Base-by-base conservation (phyloP, 2,888 invertebrate genomes). In the Platypus cylindrus region DNA sequence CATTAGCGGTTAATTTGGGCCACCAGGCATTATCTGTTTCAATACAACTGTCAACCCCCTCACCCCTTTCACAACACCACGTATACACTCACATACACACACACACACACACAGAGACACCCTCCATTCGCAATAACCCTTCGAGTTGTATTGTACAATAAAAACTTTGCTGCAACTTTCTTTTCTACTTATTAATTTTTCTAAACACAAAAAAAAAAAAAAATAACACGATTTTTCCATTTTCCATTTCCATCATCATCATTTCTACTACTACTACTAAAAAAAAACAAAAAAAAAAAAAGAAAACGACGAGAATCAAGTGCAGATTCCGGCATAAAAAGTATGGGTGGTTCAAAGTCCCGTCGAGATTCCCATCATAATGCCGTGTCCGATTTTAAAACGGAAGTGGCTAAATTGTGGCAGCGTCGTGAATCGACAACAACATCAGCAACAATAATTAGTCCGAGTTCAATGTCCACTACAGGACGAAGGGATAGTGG, bases 261-360 rank as follows among this genome's bases (percentile, higher is more conserved):
- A n/a, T n/a, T n/a, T n/a, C n/a, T n/a, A n/a, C n/a, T n/a, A n/a
- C 8, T 20, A 20, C 20, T 20, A 5, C 8, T 20, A 20, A 20
- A 20, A 20, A 20, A 8, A 20, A 8, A 7, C 8, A 8, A 20
- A 20, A 8, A 20, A 20, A 20, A 20, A 20, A 20, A n/a, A 29
- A 50, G 81, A 20, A 85, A 85, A 53, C 69, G 87, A n/a, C 71
- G 87, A 32, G 87, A 89, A 56, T 86, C 86, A 15, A 86, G 85
- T 38, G 86, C 84, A 28, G 87, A 87, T 59, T 82, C 85, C 0
- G 84, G 85, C 30, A 79, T 85, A 45, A 76, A 82, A 53, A 70
- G 68, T 45, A 60, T 60, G 44, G 79, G 80, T 15, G 79, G 80
- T 16, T 75, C 75, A 55, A 72, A 75, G 34, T 79, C 80, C 3